Base-by-base conservation (phyloP, 2,113 vertebrate species). In the Toxotes jaculatrix region DNA sequence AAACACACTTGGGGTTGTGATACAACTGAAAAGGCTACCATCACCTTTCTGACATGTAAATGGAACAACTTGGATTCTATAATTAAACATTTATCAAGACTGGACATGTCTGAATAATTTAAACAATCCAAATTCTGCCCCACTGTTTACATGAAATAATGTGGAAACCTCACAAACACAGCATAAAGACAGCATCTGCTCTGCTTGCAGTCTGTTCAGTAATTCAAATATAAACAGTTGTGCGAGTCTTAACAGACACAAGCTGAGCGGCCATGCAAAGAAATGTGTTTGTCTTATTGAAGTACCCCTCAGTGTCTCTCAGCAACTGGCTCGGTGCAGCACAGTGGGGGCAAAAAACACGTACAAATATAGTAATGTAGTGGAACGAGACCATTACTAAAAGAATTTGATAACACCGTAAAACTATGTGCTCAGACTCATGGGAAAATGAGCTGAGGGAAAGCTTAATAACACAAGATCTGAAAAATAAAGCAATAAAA, bases 321-420 rank as follows among this genome's bases (percentile, higher is more conserved):
- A 72, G 87, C 79, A 77, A 43, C 85, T 59, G 78, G 55, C 69
- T 60, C n/a, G 34, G 66, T 21, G 68, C 31, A 49, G 75, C 53
- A 62, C 42, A 78, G 71, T 78, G 14, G 53, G 40, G 32, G 27
- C 17, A 60, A 56, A 82, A 27, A 83, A 82, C 92, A 91, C 53
- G 85, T 83, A 94, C 93, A 93, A 93, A 94, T 93, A 93, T 94
- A 93, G 93, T 90, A 88, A 91, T 89, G 89, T 27, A 34, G 71
- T 27, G 55, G 60, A 77, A 71, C 43, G 3, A 60, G 70, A 65
- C 62, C 63, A 32, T 43, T 65, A 32, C 71, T 51, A 31, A 45
- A 77, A 77, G 66, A 83, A 76, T 86, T 64, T 91, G 90, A 90
- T 88, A 91, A 82, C 84, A 78, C 74, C 17, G 0, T 51, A 3